These are phyloP conservation scores for human DNA, from an alignment of 2,113 vertebrate genomes.

Conservation along the genomic window GRCh38 chr7:115301501-115302000, in stretches of 20 bases:
- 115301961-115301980: background rate
- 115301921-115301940: background rate
- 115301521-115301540: background rate
- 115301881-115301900: background rate
- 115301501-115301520: background rate
- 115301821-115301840: background rate
- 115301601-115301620: background rate
- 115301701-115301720: background rate
- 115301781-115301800: background rate
- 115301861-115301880: background rate
- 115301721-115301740: background rate
- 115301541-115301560: background rate
- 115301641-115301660: background rate
- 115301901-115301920: background rate
- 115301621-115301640: background rate
- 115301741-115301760: background rate
- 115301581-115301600: background rate
- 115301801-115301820: background rate
- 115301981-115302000: background rate
- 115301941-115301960: background rate
- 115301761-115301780: background rate
- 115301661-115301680: background rate
- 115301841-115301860: background rate
- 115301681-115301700: background rate
- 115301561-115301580: background rate